Conservation (phyloP, 2,797 vertebrate genomes). For the Clarias pachynema region DNA sequence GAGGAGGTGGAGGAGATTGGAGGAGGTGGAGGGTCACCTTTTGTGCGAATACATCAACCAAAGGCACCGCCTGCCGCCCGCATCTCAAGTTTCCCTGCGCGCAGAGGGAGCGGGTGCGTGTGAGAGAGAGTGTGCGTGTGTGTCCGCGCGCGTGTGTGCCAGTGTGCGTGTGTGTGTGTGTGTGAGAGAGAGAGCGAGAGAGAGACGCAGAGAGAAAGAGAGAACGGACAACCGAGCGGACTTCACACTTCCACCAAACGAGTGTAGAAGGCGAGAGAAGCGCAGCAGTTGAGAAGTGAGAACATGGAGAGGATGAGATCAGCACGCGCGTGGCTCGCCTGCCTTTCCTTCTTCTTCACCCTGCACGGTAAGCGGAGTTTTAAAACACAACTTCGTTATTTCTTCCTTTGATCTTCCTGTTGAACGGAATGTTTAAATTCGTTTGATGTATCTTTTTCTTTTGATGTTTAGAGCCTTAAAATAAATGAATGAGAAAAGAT, state of each 20-base stretch:
- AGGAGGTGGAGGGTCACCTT: slow-evolving; percentile 71
- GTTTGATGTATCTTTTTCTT: too few relatives aligned
- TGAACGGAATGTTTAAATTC: too few relatives aligned
- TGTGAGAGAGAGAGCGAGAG: background rate
- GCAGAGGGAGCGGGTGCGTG: slow-evolving; percentile 19
- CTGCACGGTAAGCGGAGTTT: slow-evolving; percentile 13
- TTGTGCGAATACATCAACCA: slow-evolving; percentile 82
- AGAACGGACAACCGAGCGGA: slow-evolving; percentile 16
- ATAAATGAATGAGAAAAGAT: background rate
- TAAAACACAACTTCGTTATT: background rate
- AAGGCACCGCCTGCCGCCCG: slow-evolving; percentile 72
- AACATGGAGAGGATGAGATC: slow-evolving; percentile 19
- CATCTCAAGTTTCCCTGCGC: slow-evolving; percentile 75
- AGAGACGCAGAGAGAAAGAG: slow-evolving; percentile 4
- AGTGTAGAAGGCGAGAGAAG: background rate
- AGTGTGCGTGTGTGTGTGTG: background rate
- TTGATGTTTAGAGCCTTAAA: background rate
- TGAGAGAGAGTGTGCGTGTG: background rate
- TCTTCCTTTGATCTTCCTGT: background rate
- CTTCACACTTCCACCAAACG: background rate
- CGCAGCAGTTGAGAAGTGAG: background rate
- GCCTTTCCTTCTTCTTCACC: background rate
- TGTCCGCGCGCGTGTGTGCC: background rate
- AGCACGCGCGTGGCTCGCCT: slow-evolving; percentile 15
- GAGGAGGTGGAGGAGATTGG: slow-evolving; percentile 9